phyloP scores from a whole-genome alignment of 2,888 invertebrate species.

The Ichneumoninae sp. region DNA sequence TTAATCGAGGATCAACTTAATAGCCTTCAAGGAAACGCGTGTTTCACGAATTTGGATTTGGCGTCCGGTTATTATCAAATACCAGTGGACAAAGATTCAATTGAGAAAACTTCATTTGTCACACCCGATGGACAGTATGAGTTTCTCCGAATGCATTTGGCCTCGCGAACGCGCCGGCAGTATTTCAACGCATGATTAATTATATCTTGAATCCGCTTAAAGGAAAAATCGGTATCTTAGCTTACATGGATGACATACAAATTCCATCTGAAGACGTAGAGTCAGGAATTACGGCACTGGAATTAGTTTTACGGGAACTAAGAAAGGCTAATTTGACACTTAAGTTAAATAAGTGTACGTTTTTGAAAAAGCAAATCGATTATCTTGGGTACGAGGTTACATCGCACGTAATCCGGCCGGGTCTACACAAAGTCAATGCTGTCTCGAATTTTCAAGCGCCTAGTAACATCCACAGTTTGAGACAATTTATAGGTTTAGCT shows the following conservation, averaged over 20 bases:
- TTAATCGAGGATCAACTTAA: conserved; percentile 72
- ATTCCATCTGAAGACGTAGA: conserved; percentile 65
- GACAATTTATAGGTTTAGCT: conserved; percentile 68
- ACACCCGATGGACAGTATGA: conserved; percentile 60
- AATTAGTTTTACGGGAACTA: conserved; percentile 40
- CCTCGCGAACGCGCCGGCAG: conserved; percentile 79
- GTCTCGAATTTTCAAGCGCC: conserved; percentile 59
- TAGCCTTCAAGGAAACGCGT: conserved; percentile 61
- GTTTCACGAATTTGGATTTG: conserved; percentile 76
- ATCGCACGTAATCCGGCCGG: conserved; percentile 58
- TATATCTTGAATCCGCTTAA: conserved; percentile 60
- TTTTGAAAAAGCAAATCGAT: conserved; percentile 53
- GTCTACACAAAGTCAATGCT: conserved; percentile 61
- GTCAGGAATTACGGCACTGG: conserved; percentile 59
- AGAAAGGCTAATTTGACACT: conserved; percentile 46
- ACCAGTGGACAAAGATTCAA: conserved; percentile 73
- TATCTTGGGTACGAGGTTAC: conserved; percentile 67
- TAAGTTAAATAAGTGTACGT: conserved; percentile 63
- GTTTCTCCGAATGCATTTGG: conserved; percentile 81
- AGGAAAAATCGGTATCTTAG: conserved; percentile 41
- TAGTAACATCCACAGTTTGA: conserved; percentile 54
- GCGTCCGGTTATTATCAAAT: conserved; percentile 78
- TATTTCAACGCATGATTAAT: conserved; percentile 79
- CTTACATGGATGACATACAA: conserved; percentile 72
- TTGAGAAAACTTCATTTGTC: conserved; percentile 77